Conservation (phyloP, 2,797 vertebrate species). For the Xenentodon cancila region DNA sequence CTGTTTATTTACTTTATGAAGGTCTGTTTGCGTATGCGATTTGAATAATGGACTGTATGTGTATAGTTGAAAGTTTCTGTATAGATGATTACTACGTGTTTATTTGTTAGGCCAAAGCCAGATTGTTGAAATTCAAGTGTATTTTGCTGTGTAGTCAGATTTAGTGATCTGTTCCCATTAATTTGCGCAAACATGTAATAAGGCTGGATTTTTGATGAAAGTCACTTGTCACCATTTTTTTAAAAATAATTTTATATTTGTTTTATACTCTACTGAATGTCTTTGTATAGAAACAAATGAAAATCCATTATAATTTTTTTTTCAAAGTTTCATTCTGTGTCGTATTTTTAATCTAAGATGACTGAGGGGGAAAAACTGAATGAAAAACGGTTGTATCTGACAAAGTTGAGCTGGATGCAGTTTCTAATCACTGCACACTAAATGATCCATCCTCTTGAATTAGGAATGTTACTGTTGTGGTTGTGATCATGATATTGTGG, state of each 20-base stretch:
- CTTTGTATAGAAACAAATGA: conserved; percentile 26
- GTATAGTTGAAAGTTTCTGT: conserved; percentile 42
- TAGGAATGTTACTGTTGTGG: too few relatives aligned
- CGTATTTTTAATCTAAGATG: conserved; percentile 20
- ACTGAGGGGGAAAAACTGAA: background rate
- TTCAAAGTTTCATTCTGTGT: conserved; percentile 34
- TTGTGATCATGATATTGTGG: too few relatives aligned
- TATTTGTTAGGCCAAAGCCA: conserved; percentile 56
- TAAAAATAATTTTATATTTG: conserved; percentile 46
- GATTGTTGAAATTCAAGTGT: conserved; percentile 6
- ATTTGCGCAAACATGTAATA: conserved; percentile 10
- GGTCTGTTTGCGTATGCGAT: conserved; percentile 35
- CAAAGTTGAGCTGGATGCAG: conserved; percentile 1
- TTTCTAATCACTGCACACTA: background rate
- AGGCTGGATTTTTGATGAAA: conserved; percentile 54
- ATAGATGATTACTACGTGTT: conserved; percentile 17
- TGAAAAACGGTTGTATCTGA: background rate
- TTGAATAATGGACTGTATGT: conserved; percentile 38
- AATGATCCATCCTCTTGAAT: background rate
- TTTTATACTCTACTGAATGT: conserved; percentile 60
- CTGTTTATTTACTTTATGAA: conserved; percentile 29
- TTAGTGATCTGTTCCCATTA: conserved; percentile 12
- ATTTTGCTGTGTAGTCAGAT: conserved; percentile 3
- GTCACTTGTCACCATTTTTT: conserved; percentile 25
- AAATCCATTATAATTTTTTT: conserved; percentile 26